These are phyloP conservation scores for Drosophila hydei DNA, from an alignment of 1,140 invertebrate species.

Conservation along the genomic window DNA sequence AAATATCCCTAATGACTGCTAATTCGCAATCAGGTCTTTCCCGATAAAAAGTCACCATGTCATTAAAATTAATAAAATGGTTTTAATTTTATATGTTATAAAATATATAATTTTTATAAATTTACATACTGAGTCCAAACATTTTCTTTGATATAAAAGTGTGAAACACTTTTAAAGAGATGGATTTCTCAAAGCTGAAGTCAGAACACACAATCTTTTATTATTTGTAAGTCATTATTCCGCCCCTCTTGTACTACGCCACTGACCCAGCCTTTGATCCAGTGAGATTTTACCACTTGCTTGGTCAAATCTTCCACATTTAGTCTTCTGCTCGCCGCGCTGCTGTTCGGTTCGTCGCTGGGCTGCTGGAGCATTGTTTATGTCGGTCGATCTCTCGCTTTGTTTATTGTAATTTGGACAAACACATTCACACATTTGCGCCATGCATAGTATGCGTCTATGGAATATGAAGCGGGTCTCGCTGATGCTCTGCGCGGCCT, in stretches of 20 bases:
- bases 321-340: conserved; percentile 31
- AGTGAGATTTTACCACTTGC: conserved; percentile 7
- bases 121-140: too few relatives aligned
- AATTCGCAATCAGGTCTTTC: too few relatives aligned
- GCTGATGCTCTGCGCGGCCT: conserved; percentile 38
- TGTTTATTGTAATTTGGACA: conserved; percentile 72
- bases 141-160: too few relatives aligned
- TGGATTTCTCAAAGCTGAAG: too few relatives aligned
- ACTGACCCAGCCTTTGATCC: conserved; percentile 21
- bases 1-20: too few relatives aligned
- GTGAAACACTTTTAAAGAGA: too few relatives aligned
- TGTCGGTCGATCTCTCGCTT: conserved; percentile 1
- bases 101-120: too few relatives aligned
- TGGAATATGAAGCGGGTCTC: conserved; percentile 72
- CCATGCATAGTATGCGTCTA: conserved; percentile 56
- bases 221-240: neutral
- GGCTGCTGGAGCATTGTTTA: conserved; percentile 34
- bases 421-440: conserved; percentile 31
- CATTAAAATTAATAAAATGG: too few relatives aligned
- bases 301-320: conserved; percentile 15
- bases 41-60: too few relatives aligned
- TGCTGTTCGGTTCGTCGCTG: conserved; percentile 24
- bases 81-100: too few relatives aligned
- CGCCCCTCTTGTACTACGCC: conserved; percentile 9
- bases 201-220: too few relatives aligned